Evolutionary conservation across 2,888 invertebrate genomes (phyloP), one percentile per base, ranked within the genome.

Genomic region (Spilarctia lutea): DNA sequence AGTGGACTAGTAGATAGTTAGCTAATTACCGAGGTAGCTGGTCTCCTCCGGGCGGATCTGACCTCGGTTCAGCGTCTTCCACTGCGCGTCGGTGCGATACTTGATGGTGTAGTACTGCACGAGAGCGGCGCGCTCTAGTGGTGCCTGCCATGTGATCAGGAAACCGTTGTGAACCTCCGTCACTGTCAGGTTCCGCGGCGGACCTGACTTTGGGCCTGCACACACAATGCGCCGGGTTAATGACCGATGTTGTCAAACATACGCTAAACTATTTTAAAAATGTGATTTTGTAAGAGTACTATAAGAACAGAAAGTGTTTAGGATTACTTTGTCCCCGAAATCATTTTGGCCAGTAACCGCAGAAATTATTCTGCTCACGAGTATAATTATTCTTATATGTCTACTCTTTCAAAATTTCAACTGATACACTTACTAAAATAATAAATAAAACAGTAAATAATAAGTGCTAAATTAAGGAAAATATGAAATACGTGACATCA

Each of bases 61-160:
- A 79, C 98, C 98, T 86, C 98, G 97, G 94, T 98, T 98, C 87
- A 98, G 96, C 73, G 97, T 98, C 94, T 98, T 98, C 98, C 98
- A 98, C 88, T 97, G 97, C 81, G 98, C 98, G 92, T 98, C 98
- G 70, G 98, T 98, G 91, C 98, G 97, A 96, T 98, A 99, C 96
- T 98, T 98, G 94, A 99, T 98, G 82, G 98, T 98, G 95, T 99
- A 99, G 96, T 98, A 98, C 94, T 98, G 97, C 84, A 99, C 97
- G 79, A 98, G 96, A 88, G 97, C 97, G 73, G 97, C 97, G 84
- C 97, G 97, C 92, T 99, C 98, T 84, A 97, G 90, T 45, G 99
- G 99, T 86, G 97, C 97, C 94, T 98, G 97, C 99, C 99, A 99
- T 87, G 98, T 97, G 91, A 99, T 98, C 85, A 98, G 97, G 94